A percentile compares a stretch with the other conserved stretches of the same genome.
phyloP scores from a whole-genome alignment of 2,113 vertebrate genomes.

The Oreochromis tanganicae region DNA sequence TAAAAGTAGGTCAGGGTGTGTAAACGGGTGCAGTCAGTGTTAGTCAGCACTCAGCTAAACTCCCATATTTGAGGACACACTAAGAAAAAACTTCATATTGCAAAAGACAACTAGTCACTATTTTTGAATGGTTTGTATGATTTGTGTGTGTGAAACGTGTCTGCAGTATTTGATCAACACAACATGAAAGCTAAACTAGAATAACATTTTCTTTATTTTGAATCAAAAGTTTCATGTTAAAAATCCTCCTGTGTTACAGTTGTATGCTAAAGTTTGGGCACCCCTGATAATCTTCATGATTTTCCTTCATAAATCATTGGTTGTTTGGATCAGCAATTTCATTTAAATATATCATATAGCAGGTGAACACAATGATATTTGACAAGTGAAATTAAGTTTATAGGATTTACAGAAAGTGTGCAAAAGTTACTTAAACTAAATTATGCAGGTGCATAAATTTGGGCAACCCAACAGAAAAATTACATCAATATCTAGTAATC shows the following conservation, averaged over 20 bases:
- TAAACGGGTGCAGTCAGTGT: neutral
- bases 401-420: no score
- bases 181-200: neutral
- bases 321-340: no score
- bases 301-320: no score
- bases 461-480: no score
- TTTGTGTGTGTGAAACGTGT: neutral
- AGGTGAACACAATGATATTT: no score
- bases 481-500: no score
- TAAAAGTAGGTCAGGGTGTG: rapidly evolving
- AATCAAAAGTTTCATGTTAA: neutral
- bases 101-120: neutral
- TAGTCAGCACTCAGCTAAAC: neutral
- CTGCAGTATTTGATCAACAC: neutral
- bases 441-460: no score
- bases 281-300: no score
- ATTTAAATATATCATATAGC: no score
- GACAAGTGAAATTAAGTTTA: no score
- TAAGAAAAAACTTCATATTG: neutral
- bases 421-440: no score
- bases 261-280: no score
- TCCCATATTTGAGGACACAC: rapidly evolving
- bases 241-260: neutral
- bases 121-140: neutral
- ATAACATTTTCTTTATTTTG: neutral